A percentile compares a stretch with the other conserved stretches of the same genome.
These are phyloP conservation scores for Rhinoptilus africanus DNA, from an alignment of 2,113 vertebrate genomes.

Conservation along the genomic window DNA sequence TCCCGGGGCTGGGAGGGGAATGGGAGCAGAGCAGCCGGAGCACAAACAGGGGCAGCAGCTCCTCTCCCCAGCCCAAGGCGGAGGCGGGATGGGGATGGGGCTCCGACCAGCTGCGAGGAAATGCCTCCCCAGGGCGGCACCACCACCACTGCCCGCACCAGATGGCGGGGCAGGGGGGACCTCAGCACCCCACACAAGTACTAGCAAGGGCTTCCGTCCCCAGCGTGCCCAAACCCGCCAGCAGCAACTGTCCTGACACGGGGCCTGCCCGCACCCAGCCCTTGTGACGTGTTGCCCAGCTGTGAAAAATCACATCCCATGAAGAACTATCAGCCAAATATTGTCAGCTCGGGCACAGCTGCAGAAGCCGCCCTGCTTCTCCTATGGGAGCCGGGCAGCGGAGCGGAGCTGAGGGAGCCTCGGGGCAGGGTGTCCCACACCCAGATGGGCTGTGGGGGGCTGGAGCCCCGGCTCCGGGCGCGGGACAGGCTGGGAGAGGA, in stretches of 20 bases:
- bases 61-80: not conserved
- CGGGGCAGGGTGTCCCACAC: not conserved
- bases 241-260: not conserved
- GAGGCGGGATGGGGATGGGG: not conserved
- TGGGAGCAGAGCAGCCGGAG: accelerated
- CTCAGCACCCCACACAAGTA: accelerated
- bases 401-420: not conserved
- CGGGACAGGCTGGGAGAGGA: not conserved
- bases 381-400: not conserved
- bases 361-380: not conserved
- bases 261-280: not conserved
- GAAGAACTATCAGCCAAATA: not conserved
- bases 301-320: not conserved
- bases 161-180: not conserved
- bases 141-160: accelerated
- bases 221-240: not conserved
- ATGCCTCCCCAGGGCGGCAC: not conserved
- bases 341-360: not conserved
- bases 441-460: not conserved
- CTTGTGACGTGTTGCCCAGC: not conserved
- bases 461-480: not conserved
- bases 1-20: not conserved
- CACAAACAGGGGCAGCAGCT: not conserved
- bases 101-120: not conserved
- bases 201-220: accelerated